phyloP scores from a whole-genome alignment of 30 jellyfish, hydroid and myxozoan genomes.

The Aurelia aurita complex sp. Pacific region DNA sequence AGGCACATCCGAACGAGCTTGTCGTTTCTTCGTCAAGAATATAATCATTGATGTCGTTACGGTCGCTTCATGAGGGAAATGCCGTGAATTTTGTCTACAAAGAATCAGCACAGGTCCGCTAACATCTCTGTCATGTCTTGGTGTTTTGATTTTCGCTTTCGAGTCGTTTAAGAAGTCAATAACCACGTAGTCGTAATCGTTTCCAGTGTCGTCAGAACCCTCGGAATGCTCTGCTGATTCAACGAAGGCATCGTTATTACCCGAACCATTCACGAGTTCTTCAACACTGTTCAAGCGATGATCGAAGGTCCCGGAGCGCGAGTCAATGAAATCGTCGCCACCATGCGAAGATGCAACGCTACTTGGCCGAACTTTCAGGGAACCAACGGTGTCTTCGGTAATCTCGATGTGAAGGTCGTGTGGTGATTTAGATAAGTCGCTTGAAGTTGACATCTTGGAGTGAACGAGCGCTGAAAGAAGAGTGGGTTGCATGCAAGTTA shows the following conservation, averaged over 20 bases:
- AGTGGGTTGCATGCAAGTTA: too few relatives aligned
- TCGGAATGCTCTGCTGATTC: not conserved
- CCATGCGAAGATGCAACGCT: conserved; percentile 26
- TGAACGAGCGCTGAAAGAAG: too few relatives aligned
- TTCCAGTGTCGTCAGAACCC: not conserved
- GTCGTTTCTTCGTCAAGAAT: conserved; percentile 1
- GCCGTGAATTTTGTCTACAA: conserved; percentile 24
- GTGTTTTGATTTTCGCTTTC: not conserved
- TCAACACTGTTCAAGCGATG: not conserved
- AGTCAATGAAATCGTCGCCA: conserved; percentile 7
- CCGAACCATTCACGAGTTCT: not conserved
- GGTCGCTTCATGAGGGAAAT: not conserved
- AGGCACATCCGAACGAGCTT: not conserved
- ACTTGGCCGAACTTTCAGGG: conserved; percentile 42
- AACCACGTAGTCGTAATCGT: conserved; percentile 33
- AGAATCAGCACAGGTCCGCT: conserved; percentile 54
- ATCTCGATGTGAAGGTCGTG: conserved; percentile 59
- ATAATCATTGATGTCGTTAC: conserved; percentile 30
- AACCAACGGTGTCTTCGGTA: conserved; percentile 35
- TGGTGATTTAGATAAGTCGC: not conserved
- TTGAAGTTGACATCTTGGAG: too few relatives aligned
- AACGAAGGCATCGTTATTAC: not conserved
- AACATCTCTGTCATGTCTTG: not conserved
- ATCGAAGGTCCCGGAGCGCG: conserved; percentile 4
- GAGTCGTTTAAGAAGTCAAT: conserved; percentile 31